A percentile compares a stretch with the other conserved stretches of the same genome.
Conservation (phyloP, 2,888 invertebrate genomes). For the Mesodorylaimus sp. region DNA sequence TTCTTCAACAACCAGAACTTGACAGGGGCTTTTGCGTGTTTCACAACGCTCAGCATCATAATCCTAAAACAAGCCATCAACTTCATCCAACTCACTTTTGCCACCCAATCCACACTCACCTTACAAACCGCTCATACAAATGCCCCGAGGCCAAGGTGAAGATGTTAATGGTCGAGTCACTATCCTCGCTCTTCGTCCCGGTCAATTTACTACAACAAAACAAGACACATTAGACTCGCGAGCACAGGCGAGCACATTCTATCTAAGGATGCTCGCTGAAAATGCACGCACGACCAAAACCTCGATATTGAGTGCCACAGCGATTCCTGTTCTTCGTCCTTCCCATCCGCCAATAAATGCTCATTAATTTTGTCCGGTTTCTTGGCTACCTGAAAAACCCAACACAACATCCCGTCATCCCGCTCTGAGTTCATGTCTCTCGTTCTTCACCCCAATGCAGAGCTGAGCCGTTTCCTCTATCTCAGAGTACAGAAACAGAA, state of each 20-base stretch:
- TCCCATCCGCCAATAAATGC: slow-evolving; percentile 66
- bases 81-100: neutral
- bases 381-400: slow-evolving; percentile 45
- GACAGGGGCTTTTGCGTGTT: slow-evolving; percentile 75
- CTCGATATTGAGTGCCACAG: slow-evolving; percentile 85
- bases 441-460: no score
- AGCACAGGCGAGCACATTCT: no score
- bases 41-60: slow-evolving; percentile 94
- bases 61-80: slow-evolving; percentile 44
- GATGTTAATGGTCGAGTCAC: slow-evolving; percentile 57
- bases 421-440: no score
- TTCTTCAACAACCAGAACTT: slow-evolving; percentile 99
- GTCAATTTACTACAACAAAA: slow-evolving; percentile 12
- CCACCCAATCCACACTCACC: slow-evolving; percentile 21
- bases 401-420: no score
- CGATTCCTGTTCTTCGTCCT: slow-evolving; percentile 29
- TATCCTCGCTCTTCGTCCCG: slow-evolving; percentile 31
- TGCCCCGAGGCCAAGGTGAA: slow-evolving; percentile 97
- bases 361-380: slow-evolving; percentile 66
- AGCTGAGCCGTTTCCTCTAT: no score
- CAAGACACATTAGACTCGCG: no score
- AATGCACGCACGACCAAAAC: no score
- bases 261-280: no score
- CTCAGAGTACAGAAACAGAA: no score
- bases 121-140: slow-evolving; percentile 76